These are phyloP conservation scores for Eubasilissa splendida DNA, from an alignment of 2,888 invertebrate species.

Conservation along the genomic window DNA sequence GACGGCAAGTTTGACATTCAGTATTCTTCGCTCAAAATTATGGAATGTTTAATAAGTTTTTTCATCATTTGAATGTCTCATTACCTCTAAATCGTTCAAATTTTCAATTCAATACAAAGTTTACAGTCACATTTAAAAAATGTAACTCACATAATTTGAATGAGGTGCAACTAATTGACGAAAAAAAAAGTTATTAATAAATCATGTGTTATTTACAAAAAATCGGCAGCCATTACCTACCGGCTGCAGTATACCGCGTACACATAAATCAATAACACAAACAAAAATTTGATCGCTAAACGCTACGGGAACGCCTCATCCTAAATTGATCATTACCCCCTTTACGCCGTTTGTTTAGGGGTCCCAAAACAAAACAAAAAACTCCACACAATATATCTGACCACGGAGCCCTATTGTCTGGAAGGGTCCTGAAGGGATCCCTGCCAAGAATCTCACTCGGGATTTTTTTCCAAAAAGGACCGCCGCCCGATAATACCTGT, in stretches of 20 bases:
- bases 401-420: conserved; percentile 47
- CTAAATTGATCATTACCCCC: conserved; percentile 46
- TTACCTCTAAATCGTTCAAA: too few relatives aligned
- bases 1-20: too few relatives aligned
- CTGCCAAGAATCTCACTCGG: conserved; percentile 42
- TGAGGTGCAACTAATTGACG: conserved; percentile 9
- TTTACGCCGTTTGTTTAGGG: conserved; percentile 48
- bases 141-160: too few relatives aligned
- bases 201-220: conserved; percentile 6
- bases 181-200: conserved; percentile 19
- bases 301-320: conserved; percentile 33
- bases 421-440: conserved; percentile 40
- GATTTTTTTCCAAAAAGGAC: conserved; percentile 40
- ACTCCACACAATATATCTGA: conserved; percentile 30
- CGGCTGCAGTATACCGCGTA: conserved; percentile 19
- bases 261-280: conserved; percentile 31
- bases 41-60: too few relatives aligned
- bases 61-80: too few relatives aligned
- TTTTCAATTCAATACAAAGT: too few relatives aligned
- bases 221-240: conserved; percentile 31
- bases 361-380: conserved; percentile 45
- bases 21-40: too few relatives aligned
- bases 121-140: too few relatives aligned
- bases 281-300: conserved; percentile 35
- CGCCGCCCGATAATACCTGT: conserved; percentile 36